Percentiles rank a stretch among this genome's conserved stretches.
Evolutionary conservation across 2,888 invertebrate genomes (phyloP).

Genomic region (Leptopilina syphax): DNA sequence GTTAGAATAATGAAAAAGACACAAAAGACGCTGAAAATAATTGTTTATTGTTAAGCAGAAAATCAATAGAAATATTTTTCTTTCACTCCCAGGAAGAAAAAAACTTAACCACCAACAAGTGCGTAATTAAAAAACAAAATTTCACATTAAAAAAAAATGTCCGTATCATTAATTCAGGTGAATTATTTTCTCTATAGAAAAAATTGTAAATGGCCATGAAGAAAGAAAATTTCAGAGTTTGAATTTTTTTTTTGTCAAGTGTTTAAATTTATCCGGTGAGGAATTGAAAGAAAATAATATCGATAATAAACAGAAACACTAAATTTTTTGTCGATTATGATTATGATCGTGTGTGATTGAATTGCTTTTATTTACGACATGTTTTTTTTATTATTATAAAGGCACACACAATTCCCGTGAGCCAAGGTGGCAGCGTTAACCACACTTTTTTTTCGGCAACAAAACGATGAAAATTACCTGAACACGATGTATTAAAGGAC

Average conservation of each 20-base stretch:
- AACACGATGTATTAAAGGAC: conserved; percentile 34
- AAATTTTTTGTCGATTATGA: not conserved
- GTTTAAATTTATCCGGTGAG: not conserved
- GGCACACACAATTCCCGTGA: conserved; percentile 60
- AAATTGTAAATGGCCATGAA: conserved; percentile 16
- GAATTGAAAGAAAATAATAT: not conserved
- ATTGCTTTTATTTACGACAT: conserved; percentile 53
- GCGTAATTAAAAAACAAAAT: not conserved
- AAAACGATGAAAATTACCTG: conserved; percentile 32
- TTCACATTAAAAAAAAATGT: not conserved
- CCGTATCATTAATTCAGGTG: not conserved
- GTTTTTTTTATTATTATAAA: conserved; percentile 57
- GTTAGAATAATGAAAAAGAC: conserved; percentile 37
- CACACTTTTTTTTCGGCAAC: conserved; percentile 71
- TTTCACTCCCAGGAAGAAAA: not conserved
- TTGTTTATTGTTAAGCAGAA: not conserved
- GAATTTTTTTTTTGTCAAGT: not conserved
- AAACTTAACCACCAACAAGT: not conserved
- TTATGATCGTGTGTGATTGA: not conserved
- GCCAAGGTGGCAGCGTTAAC: conserved; percentile 77
- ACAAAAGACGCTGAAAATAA: conserved; percentile 9
- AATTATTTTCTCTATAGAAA: not conserved
- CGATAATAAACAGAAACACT: not conserved
- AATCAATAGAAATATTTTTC: not conserved
- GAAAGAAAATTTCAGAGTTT: not conserved